phyloP scores from a whole-genome alignment of 2,113 vertebrate species.

The Macaca nemestrina region DNA sequence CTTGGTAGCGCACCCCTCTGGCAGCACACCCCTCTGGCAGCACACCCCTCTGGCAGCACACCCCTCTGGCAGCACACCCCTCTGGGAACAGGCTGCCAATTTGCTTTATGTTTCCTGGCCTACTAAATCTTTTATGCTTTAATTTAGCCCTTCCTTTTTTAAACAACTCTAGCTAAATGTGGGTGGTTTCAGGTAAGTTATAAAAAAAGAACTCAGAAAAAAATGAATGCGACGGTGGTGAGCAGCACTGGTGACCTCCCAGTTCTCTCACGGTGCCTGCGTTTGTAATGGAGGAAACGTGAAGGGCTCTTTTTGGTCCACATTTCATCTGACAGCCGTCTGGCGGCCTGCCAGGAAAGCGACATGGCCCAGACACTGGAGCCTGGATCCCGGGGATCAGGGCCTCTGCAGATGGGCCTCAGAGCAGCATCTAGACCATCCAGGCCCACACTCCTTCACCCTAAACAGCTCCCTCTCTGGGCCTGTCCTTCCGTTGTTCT shows the following conservation, averaged over 20 bases:
- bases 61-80: too few relatives aligned
- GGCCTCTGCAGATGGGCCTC: background rate
- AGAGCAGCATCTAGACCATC: background rate
- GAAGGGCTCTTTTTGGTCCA: background rate
- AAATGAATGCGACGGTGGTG: background rate
- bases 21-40: background rate
- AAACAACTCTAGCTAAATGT: background rate
- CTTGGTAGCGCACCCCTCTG: background rate
- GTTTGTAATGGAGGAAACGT: background rate
- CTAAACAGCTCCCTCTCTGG: background rate
- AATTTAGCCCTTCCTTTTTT: background rate
- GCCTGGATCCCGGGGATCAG: too few relatives aligned
- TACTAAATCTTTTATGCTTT: background rate
- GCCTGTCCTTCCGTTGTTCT: background rate
- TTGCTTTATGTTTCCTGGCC: background rate
- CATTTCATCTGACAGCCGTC: background rate
- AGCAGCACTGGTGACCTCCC: background rate
- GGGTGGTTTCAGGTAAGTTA: background rate
- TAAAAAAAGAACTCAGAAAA: background rate
- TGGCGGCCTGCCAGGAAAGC: background rate
- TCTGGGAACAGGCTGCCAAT: background rate
- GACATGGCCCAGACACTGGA: accelerated
- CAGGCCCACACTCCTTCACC: background rate
- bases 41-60: too few relatives aligned
- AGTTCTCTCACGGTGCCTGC: background rate